Evolutionary conservation across 2,113 vertebrate species (phyloP).

Genomic region (Chrysemys picta): DNA sequence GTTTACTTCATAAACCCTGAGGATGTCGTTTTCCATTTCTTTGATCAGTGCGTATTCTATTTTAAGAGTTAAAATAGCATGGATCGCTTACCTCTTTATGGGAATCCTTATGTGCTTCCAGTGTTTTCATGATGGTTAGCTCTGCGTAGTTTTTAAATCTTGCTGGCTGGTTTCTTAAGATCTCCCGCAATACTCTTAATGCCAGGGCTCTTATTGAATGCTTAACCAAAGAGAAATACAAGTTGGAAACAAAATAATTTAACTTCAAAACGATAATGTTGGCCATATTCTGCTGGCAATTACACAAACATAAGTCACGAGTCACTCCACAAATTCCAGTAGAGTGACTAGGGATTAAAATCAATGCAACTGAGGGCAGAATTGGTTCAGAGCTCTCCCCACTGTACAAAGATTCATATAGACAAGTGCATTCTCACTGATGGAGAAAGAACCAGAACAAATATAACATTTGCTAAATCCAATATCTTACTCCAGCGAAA

Average conservation of each 20-base stretch:
- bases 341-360: neutral
- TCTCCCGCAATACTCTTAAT: slow-evolving; percentile 93
- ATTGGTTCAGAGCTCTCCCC: neutral
- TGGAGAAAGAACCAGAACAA: neutral
- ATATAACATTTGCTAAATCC: neutral
- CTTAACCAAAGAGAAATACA: slow-evolving; percentile 69
- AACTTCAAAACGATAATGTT: neutral
- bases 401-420: neutral
- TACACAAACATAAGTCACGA: accelerated
- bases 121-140: slow-evolving; percentile 98
- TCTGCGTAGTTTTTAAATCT: slow-evolving; percentile 98
- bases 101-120: slow-evolving; percentile 98
- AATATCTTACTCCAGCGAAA: neutral
- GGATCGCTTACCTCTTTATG: slow-evolving; percentile 93
- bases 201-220: slow-evolving; percentile 95
- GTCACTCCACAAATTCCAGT: neutral
- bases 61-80: neutral
- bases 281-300: neutral
- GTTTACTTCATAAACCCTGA: neutral
- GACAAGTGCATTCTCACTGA: neutral
- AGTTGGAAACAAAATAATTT: neutral
- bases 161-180: slow-evolving; percentile 95
- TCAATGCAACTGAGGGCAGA: neutral
- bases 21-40: neutral
- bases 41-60: neutral